Percentiles rank a stretch among this genome's conserved stretches.
These are phyloP conservation scores for Mesorhabditis sp. DNA, from an alignment of 2,888 invertebrate species.

Conservation along the genomic window DNA sequence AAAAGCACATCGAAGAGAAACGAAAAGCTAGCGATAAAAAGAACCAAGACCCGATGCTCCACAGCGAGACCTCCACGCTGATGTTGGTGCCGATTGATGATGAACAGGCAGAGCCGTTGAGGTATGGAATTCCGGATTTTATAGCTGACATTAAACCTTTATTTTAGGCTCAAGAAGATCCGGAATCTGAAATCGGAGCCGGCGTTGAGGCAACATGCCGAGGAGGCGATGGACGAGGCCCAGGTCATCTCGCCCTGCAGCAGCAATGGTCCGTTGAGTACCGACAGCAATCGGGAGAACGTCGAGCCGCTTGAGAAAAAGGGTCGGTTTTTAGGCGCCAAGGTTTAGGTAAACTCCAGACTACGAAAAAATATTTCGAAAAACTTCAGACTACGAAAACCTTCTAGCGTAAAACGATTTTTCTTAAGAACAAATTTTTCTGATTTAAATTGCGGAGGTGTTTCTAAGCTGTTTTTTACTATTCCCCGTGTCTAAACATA, in stretches of 20 bases:
- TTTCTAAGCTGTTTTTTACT: too few species aligned
- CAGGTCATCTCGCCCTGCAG: conserved; percentile 5
- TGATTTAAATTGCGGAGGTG: too few species aligned
- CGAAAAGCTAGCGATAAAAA: not conserved
- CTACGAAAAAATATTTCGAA: too few species aligned
- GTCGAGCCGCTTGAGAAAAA: not conserved
- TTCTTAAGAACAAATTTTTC: too few species aligned
- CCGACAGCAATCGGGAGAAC: not conserved
- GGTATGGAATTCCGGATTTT: not conserved
- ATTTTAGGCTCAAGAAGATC: not conserved
- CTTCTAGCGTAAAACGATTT: too few species aligned
- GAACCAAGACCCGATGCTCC: not conserved
- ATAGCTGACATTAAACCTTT: not conserved
- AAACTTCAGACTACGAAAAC: too few species aligned
- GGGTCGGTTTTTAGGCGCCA: too few species aligned
- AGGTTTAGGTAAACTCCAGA: too few species aligned
- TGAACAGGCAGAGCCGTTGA: conserved; percentile 4
- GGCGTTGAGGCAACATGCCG: not conserved
- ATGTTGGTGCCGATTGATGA: conserved; percentile 6
- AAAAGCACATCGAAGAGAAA: conserved; percentile 1
- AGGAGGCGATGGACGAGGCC: not conserved
- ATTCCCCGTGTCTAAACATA: too few species aligned
- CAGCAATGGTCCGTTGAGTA: not conserved
- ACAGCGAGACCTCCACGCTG: not conserved
- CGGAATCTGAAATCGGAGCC: not conserved